Base-by-base conservation (phyloP, 2,797 vertebrate genomes). In the Labroides dimidiatus region DNA sequence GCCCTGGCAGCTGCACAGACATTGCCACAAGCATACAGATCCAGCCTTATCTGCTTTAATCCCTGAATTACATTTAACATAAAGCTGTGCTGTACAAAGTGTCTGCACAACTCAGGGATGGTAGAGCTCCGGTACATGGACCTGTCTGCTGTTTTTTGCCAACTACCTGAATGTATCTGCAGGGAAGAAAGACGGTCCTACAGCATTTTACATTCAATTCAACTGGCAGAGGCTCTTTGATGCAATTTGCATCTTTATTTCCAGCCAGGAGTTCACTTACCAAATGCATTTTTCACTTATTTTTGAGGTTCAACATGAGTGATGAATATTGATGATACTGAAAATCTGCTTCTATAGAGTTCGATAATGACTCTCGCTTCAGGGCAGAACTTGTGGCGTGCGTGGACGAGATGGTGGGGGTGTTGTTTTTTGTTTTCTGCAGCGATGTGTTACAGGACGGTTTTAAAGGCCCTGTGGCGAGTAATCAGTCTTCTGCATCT, bases 31-130 rank as follows among this genome's bases (percentile, higher is more conserved):
- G 79, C 62, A 27, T 17, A 60, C 66, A 82, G 89, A 88, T 89
- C 75, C 55, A 39, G 60, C 50, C 64, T 47, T 79, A 74, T 91
- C 71, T 77, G 19, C 66, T 77, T 72, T 84, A 91, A 91, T 90
- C 72, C 84, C 65, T 47, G 56, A 77, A 69, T 91, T 86, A 75
- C 62, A 81, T 59, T 80, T 63, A 72, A 74, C 50, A 59, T 64
- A 69, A 80, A 80, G 58, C 78, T 87, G 70, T 73, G 64, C 66
- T 45, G 50, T 69, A 66, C 79, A 72, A 68, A 69, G 71, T 68
- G 62, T 52, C 69, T 48, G 69, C 75, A 70, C 63, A 66, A 16
- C 37, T 45, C 37, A 47, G 69, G 44, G 57, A 74, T 43, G 41
- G 53, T 52, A 53, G 43, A 64, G 36, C 30, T 5, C 56, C 58